Conservation (phyloP, 2,888 invertebrate genomes). For the Drosophila algonquin region DNA sequence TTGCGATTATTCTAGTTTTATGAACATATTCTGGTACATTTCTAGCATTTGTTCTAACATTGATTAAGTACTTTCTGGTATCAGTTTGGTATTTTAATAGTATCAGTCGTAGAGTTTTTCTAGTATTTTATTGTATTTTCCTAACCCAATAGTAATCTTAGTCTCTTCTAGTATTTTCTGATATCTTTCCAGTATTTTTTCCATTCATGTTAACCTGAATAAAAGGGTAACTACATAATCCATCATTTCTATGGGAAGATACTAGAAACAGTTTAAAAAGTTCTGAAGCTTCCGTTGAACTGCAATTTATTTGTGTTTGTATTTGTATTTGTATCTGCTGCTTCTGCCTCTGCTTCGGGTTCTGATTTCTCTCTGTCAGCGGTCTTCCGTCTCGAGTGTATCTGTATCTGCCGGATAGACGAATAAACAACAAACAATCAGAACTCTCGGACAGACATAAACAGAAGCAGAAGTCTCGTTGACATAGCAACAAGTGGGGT, state of each 20-base stretch:
- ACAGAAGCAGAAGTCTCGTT: conserved; percentile 51
- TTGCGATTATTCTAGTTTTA: too few species aligned
- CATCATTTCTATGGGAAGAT: neutral
- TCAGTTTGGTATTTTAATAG: too few species aligned
- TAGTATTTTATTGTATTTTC: too few species aligned
- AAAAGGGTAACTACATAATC: too few species aligned
- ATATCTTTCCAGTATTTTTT: too few species aligned
- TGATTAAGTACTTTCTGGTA: too few species aligned
- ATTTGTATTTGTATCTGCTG: neutral
- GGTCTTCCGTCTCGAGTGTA: conserved; percentile 11
- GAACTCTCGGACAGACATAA: conserved; percentile 22
- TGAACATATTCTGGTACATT: too few species aligned
- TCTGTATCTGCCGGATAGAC: conserved; percentile 52
- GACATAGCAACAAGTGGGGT: conserved; percentile 76
- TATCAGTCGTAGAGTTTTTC: too few species aligned
- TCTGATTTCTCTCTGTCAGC: neutral
- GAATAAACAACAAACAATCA: conserved; percentile 31
- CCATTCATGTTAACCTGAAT: too few species aligned
- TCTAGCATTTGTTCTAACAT: too few species aligned
- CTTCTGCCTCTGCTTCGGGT: neutral
- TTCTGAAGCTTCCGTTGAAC: neutral
- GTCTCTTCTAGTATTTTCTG: too few species aligned
- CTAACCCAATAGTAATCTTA: too few species aligned
- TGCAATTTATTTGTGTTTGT: neutral
- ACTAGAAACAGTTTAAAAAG: neutral